Percentiles rank a stretch among this genome's conserved stretches.
These are phyloP conservation scores for Streptopelia turtur DNA, from an alignment of 2,797 vertebrate genomes.

Conservation along the genomic window DNA sequence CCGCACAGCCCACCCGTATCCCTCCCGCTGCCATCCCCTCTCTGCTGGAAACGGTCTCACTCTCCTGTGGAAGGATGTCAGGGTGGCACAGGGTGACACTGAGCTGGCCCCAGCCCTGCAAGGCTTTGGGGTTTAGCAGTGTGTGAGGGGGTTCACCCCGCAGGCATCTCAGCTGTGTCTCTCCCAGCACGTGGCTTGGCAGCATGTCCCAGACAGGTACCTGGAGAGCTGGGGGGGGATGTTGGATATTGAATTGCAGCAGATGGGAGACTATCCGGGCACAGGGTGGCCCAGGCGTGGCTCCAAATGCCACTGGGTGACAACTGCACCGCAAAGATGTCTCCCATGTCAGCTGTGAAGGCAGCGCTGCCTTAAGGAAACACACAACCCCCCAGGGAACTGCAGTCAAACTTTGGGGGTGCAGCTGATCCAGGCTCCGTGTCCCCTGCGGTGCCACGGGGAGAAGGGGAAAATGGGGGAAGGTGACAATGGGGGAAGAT, in stretches of 20 bases:
- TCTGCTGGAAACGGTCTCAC: fast-evolving
- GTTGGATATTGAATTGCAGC: slow-evolving; percentile 1
- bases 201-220: neutral
- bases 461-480: neutral
- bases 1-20: fast-evolving
- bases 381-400: fast-evolving
- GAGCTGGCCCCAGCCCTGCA: neutral
- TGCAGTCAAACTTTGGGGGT: neutral
- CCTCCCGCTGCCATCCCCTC: neutral
- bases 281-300: neutral
- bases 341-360: neutral
- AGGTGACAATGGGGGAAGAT: neutral
- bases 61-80: fast-evolving
- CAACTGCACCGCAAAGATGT: neutral
- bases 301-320: slow-evolving; percentile 6
- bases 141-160: neutral
- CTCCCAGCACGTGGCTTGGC: neutral
- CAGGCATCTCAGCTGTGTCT: fast-evolving
- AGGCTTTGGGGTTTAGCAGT: neutral
- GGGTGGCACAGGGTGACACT: neutral
- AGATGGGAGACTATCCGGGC: neutral
- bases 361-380: neutral
- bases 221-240: neutral
- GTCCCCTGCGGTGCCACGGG: fast-evolving
- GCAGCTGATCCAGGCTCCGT: neutral